Percentiles rank a stretch among this genome's conserved stretches.
phyloP scores from a whole-genome alignment of 1,140 invertebrate genomes.

The Diabrotica virgifera region DNA sequence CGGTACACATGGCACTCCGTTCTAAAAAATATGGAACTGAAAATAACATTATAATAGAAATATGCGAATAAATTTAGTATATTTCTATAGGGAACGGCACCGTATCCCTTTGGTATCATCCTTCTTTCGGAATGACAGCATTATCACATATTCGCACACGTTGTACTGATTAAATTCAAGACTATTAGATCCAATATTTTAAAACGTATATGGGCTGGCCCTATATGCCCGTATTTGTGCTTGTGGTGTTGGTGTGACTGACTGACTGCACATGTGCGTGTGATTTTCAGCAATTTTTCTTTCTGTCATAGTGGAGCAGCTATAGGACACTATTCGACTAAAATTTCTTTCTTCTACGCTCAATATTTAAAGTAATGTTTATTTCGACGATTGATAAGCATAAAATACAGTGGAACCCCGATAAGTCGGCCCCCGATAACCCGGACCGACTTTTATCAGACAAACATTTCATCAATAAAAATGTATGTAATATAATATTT shows the following conservation, averaged over 20 bases:
- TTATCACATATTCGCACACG: constrained; percentile 39
- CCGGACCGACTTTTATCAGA: too few relatives aligned
- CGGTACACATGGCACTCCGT: constrained; percentile 1
- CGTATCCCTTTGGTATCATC: constrained; percentile 40
- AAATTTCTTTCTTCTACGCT: background rate
- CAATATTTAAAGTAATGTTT: background rate
- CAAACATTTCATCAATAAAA: too few relatives aligned
- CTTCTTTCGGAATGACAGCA: constrained; percentile 42
- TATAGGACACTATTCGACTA: background rate
- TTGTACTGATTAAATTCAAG: constrained; percentile 41
- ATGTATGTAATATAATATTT: too few relatives aligned
- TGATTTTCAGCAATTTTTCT: constrained; percentile 24
- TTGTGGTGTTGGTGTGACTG: constrained; percentile 32
- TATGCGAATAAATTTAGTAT: constrained; percentile 39
- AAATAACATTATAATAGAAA: constrained; percentile 38
- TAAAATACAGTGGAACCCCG: too few relatives aligned
- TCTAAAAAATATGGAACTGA: constrained; percentile 11
- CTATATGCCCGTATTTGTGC: constrained; percentile 29
- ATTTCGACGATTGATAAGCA: background rate
- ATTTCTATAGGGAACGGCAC: constrained; percentile 40
- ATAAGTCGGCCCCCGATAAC: too few relatives aligned
- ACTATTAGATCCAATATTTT: constrained; percentile 39
- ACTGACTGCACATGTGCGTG: constrained; percentile 32
- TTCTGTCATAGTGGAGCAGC: background rate
- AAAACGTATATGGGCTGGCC: constrained; percentile 34